Evolutionary conservation across 2,113 vertebrate genomes (phyloP).

Genomic region (Cyphomyrus discorhynchus): DNA sequence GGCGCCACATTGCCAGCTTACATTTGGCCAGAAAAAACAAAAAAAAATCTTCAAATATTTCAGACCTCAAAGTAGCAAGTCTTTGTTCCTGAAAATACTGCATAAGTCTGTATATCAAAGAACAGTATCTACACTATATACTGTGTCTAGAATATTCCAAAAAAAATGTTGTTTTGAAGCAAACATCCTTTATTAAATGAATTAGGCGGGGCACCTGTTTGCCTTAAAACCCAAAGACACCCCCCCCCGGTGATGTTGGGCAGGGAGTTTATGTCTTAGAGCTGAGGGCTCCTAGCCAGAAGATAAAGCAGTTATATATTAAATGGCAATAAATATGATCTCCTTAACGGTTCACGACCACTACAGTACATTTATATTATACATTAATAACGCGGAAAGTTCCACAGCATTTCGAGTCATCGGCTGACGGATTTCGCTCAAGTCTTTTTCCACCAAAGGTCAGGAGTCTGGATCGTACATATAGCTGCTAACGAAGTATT

Average conservation of each 20-base stretch:
- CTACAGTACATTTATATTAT: constrained; percentile 19
- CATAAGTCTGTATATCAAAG: constrained; percentile 9
- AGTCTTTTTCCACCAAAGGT: background rate
- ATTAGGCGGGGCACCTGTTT: background rate
- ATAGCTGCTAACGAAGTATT: background rate
- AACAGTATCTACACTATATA: background rate
- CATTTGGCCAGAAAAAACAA: background rate
- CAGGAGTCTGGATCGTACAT: background rate
- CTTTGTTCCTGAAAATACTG: background rate
- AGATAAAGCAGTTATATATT: background rate
- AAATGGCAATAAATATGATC: constrained; percentile 9
- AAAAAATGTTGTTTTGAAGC: background rate
- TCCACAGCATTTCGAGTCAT: constrained; percentile 18
- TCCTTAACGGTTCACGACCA: constrained; percentile 9
- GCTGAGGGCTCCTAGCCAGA: constrained; percentile 2
- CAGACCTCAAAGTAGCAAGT: background rate
- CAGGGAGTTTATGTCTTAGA: background rate
- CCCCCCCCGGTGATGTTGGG: background rate
- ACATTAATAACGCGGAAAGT: constrained; percentile 10
- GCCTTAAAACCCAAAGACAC: background rate
- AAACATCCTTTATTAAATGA: background rate
- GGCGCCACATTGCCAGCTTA: background rate
- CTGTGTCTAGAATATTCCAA: background rate
- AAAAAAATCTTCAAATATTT: background rate
- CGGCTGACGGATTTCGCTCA: background rate